A percentile compares a stretch with the other conserved stretches of the same genome.
Conservation (phyloP, 2,888 invertebrate genomes). For the Sesia apiformis region DNA sequence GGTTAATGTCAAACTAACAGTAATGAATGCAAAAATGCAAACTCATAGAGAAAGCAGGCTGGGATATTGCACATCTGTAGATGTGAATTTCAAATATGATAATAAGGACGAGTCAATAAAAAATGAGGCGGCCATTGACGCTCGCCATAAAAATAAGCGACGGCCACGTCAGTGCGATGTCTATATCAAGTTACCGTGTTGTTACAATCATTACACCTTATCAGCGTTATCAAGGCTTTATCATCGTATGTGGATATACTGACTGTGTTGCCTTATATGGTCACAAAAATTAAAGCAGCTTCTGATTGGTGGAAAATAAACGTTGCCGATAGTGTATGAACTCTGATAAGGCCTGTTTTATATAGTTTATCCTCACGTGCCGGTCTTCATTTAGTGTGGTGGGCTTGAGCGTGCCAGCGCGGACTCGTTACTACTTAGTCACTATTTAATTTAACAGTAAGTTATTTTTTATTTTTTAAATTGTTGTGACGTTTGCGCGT, state of each 20-base stretch:
- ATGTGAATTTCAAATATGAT: background rate
- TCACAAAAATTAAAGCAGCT: slow-evolving; percentile 76
- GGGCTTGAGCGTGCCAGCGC: slow-evolving; percentile 54
- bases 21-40: slow-evolving; percentile 43
- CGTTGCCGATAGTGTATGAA: slow-evolving; percentile 65
- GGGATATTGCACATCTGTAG: slow-evolving; percentile 9
- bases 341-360: slow-evolving; percentile 70
- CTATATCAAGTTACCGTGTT: background rate
- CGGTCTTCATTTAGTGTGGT: slow-evolving; percentile 55
- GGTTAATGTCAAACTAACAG: slow-evolving; percentile 37
- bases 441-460: slow-evolving; percentile 48
- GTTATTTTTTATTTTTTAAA: slow-evolving; percentile 22
- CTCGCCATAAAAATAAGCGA: background rate
- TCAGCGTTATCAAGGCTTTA: slow-evolving; percentile 42
- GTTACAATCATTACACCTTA: background rate
- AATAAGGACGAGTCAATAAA: background rate
- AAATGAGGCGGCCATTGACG: slow-evolving; percentile 1
- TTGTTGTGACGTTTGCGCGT: background rate
- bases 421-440: slow-evolving; percentile 50
- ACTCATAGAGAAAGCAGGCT: slow-evolving; percentile 48
- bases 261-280: slow-evolving; percentile 83
- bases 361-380: slow-evolving; percentile 68
- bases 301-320: slow-evolving; percentile 77
- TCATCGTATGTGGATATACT: slow-evolving; percentile 38
- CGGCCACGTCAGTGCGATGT: background rate